Evolutionary conservation across 2,888 invertebrate genomes (phyloP).

Genomic region (Hemaris fuciformis): DNA sequence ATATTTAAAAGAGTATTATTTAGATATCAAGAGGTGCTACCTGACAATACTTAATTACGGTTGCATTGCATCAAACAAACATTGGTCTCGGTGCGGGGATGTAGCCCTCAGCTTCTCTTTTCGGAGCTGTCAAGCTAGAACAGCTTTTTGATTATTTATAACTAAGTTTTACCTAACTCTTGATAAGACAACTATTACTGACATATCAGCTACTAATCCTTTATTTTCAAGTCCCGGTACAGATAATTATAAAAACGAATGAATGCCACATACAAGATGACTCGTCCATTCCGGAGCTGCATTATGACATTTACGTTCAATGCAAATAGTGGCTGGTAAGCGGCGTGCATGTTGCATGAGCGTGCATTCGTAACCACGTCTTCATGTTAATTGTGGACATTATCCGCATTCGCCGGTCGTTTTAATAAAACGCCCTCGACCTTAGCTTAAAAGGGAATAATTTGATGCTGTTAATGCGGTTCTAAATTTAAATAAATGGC

Average conservation of each 20-base stretch:
- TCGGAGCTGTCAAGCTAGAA: too few relatives aligned
- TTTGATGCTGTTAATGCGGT: conserved; percentile 14
- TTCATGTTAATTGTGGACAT: conserved; percentile 64
- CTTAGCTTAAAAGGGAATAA: conserved; percentile 22
- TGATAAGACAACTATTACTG: too few relatives aligned
- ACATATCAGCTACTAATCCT: too few relatives aligned
- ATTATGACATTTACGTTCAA: conserved; percentile 28
- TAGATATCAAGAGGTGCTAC: too few relatives aligned
- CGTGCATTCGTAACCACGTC: conserved; percentile 54
- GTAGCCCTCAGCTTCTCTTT: too few relatives aligned
- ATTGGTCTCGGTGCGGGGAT: too few relatives aligned
- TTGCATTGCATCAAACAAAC: too few relatives aligned
- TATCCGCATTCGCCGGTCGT: conserved; percentile 47
- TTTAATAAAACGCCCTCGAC: conserved; percentile 43
- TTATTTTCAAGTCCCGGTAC: background rate
- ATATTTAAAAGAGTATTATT: too few relatives aligned
- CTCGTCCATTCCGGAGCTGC: conserved; percentile 20
- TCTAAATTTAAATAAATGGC: background rate
- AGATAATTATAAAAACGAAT: background rate
- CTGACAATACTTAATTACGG: too few relatives aligned
- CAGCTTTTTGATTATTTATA: too few relatives aligned
- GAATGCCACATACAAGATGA: background rate
- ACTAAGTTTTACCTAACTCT: too few relatives aligned
- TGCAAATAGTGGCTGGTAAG: conserved; percentile 40
- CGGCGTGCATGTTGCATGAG: conserved; percentile 61